Base-by-base conservation (phyloP, 2,797 vertebrate genomes). In the Coracias cyanogaster region DNA sequence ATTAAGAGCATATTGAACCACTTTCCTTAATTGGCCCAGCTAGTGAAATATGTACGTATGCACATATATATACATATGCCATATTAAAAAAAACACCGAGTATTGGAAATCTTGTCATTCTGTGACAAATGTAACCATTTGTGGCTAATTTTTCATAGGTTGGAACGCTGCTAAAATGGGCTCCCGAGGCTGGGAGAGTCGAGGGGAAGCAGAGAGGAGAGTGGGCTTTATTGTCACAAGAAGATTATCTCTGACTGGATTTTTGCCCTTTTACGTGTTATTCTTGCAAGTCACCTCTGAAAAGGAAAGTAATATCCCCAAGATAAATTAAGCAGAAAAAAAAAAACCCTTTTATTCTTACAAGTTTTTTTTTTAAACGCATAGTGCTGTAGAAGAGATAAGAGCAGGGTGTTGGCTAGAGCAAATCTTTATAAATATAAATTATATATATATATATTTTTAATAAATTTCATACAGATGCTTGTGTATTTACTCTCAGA, bases 1-100 rank as follows among this genome's bases (percentile, higher is more conserved):
- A 81, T 89, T 84, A 89, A 48, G 76, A 87, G 74, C 94, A 95
- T 72, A 57, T 92, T 96, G 96, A 95, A 91, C 26, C 60, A n/a
- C 51, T 91, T 90, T 58, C 12, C 25, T 81, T 86, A 78, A 94
- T 82, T 95, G 89, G 57, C 79, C 12, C 10, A 76, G 73, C 35
- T 51, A 72, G 80, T 43, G 64, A 80, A 92, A 73, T 85, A 39
- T 41, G 49, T 66, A 51, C 80, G 45, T 70, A 37, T 86, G 55
- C 58, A 43, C 13, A 10, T 71, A 46, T 41, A 55, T 37, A 37
- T n/a, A 48, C 14, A 16, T 45, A 28, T 48, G 65, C 65, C 46
- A 3, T 28, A 26, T 33, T 33, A 58, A 89, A 64, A 70, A 67
- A 22, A 26, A 5, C 7, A 10, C 1, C 5, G 31, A 61, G 21